Evolutionary conservation across 2,113 vertebrate genomes (phyloP).

Genomic region (Anoura caudifer): DNA sequence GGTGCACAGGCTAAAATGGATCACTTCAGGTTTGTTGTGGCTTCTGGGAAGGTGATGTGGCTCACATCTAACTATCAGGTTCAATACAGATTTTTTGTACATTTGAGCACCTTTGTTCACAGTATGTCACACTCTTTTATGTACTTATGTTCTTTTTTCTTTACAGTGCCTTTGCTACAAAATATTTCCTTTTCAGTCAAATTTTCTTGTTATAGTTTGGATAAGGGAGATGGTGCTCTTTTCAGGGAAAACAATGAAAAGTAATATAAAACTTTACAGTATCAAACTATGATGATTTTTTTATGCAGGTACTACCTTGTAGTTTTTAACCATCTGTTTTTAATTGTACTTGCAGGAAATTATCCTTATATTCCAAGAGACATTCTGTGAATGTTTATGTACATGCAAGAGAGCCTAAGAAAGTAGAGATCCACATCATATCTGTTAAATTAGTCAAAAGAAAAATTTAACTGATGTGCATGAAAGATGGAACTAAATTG

Average conservation of each 20-base stretch:
- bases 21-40: background rate
- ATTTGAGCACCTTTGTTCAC: constrained; percentile 41
- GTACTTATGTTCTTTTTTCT: background rate
- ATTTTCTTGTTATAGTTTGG: constrained; percentile 46
- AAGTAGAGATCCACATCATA: background rate
- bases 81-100: background rate
- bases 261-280: constrained; percentile 36
- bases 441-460: constrained; percentile 38
- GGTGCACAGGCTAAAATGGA: background rate
- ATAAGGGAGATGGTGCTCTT: background rate
- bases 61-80: background rate
- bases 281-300: constrained; percentile 64
- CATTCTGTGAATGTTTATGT: constrained; percentile 43
- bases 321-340: constrained; percentile 69
- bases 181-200: constrained; percentile 9
- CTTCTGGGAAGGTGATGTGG: background rate
- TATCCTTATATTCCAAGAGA: constrained; percentile 51
- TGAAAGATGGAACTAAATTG: constrained; percentile 21
- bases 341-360: constrained; percentile 59
- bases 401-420: background rate
- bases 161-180: background rate
- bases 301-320: constrained; percentile 64
- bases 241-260: constrained; percentile 51
- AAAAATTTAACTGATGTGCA: background rate
- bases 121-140: constrained; percentile 26